Conservation (phyloP, 1,140 invertebrate genomes). For the Leucophenga varia region DNA sequence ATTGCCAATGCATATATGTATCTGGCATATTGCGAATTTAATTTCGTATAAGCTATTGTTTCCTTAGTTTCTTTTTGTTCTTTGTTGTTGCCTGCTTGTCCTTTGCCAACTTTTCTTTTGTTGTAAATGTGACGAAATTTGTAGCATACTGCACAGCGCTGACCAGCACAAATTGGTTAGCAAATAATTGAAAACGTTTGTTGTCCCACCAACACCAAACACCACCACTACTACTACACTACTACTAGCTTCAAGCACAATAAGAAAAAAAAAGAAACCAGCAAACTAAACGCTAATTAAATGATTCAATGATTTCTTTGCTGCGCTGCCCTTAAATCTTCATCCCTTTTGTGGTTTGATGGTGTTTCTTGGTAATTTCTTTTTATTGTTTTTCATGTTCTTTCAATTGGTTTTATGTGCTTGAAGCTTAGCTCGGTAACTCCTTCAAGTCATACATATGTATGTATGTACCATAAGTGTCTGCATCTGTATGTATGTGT, state of each 20-base stretch:
- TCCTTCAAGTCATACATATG: conserved; percentile 35
- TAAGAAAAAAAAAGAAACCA: conserved; percentile 2
- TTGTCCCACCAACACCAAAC: conserved; percentile 15
- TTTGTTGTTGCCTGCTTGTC: no score
- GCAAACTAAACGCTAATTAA: conserved; percentile 53
- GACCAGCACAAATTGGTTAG: conserved; percentile 44
- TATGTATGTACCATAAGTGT: no score
- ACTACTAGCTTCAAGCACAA: conserved; percentile 5
- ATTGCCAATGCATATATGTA: no score
- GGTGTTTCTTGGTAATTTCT: conserved; percentile 46
- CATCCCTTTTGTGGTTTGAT: conserved; percentile 15
- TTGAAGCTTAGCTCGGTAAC: conserved; percentile 25
- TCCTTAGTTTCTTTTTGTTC: no score
- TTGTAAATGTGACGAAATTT: no score
- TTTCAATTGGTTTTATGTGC: conserved; percentile 43
- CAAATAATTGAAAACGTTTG: conserved; percentile 50
- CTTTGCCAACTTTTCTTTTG: no score
- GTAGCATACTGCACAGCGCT: no score
- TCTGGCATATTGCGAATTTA: no score
- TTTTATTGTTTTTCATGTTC: conserved; percentile 53
- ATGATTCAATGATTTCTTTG: conserved; percentile 50
- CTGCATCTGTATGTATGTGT: conserved; percentile 40
- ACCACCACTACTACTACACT: conserved; percentile 6
- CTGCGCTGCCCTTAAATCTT: background rate
- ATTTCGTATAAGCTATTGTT: no score